phyloP scores from a whole-genome alignment of 2,888 invertebrate species.

The Seira sanloemensis region DNA sequence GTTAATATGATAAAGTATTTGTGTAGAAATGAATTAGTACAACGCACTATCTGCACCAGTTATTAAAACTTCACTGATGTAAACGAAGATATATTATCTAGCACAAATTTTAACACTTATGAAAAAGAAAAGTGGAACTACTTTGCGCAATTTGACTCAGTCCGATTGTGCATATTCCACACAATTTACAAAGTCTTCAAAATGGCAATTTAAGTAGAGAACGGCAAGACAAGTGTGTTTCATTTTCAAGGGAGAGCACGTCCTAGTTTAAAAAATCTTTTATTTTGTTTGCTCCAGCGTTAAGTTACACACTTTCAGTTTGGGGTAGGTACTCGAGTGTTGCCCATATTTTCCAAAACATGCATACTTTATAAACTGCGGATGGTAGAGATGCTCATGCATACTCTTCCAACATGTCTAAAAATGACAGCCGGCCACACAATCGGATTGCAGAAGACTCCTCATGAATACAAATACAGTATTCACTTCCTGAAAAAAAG shows the following conservation, averaged over 20 bases:
- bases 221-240: too few relatives aligned
- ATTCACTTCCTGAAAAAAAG: neutral
- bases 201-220: too few relatives aligned
- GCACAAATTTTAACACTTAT: too few relatives aligned
- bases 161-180: too few relatives aligned
- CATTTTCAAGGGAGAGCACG: too few relatives aligned
- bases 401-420: too few relatives aligned
- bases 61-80: neutral
- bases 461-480: neutral
- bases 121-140: neutral
- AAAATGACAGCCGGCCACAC: neutral
- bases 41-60: neutral
- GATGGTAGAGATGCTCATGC: neutral
- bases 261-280: too few relatives aligned
- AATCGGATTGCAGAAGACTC: neutral
- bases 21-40: neutral
- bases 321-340: too few relatives aligned
- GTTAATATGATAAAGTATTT: neutral
- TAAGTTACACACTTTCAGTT: too few relatives aligned
- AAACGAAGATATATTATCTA: neutral
- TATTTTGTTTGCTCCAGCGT: neutral
- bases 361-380: conserved; percentile 4
- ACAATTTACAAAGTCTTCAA: too few relatives aligned
- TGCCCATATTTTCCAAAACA: neutral
- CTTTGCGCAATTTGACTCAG: too few relatives aligned